Base-by-base conservation (phyloP, 1,140 invertebrate genomes). In the Galleria mellonella region DNA sequence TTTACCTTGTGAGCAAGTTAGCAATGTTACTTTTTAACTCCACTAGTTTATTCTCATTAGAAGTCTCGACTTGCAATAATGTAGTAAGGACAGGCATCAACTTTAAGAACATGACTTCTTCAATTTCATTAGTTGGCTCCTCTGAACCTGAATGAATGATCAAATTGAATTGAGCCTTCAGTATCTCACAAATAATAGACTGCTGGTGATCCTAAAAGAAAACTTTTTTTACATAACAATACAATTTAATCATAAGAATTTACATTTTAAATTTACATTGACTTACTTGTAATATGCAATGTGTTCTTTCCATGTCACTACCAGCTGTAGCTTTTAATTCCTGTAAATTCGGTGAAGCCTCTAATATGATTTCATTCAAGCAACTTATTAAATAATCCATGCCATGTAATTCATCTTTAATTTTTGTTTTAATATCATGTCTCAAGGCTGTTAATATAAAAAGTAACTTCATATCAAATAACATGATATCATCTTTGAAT, bases 111-210 rank as follows among this genome's bases (percentile, higher is more conserved):
- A 92, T 92, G 0, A 91, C 89, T 58, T 94, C 90, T 63, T 94
- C 91, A 56, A 92, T 91, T 64, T 93, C 88, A 47, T 88, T 87
- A 10, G 73, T 62, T 17, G 86, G 73, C 5, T 86, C 73, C 15
- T 77, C 71, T 9, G 86, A 72, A 50, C 89, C 87, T 32, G 86
- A 82, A 47, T 86, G 74, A 7, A 79, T 43, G 12, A 92, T 88
- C n/a, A 98, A 79, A 77, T 97, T 98, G 72, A 97, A 98, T 46
- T 98, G 87, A 9, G 93, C 91, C 87, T 98, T 98, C 5, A 98
- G 88, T 54, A 96, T 91, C 87, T 98, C 96, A 82, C 91, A 94
- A 14, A 90, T 85, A 31, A 97, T 84, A 41, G 91, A 91, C 30
- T 92, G 89, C 67, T 94, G 87, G 35, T 88, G 74, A 69, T 92